Evolutionary conservation across 2,888 invertebrate species (phyloP).

Genomic region (Cosmorhoe ocellata): DNA sequence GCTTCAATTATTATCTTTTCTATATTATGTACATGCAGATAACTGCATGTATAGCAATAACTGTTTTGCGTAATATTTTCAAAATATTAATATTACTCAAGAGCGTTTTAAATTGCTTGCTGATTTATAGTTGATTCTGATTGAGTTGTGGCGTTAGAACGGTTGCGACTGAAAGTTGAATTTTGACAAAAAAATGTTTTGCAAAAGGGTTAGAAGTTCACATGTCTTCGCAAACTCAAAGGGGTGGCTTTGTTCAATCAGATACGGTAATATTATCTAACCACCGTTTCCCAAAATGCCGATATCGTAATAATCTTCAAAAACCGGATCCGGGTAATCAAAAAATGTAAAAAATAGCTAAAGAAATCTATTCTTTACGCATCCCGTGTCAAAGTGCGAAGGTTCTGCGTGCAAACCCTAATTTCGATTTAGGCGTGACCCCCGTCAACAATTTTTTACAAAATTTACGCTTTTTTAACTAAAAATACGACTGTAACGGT

Average conservation of each 20-base stretch:
- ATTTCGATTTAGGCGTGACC: slow-evolving; percentile 79
- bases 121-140: too few relatives aligned
- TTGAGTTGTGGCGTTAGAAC: too few relatives aligned
- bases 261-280: slow-evolving; percentile 67
- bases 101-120: too few relatives aligned
- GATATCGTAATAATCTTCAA: slow-evolving; percentile 73
- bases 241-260: slow-evolving; percentile 61
- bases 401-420: slow-evolving; percentile 71
- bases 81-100: too few relatives aligned
- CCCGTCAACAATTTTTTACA: slow-evolving; percentile 75
- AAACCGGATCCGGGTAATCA: slow-evolving; percentile 71
- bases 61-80: too few relatives aligned
- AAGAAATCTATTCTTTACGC: slow-evolving; percentile 48
- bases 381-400: slow-evolving; percentile 79
- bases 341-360: slow-evolving; percentile 43
- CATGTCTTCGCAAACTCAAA: slow-evolving; percentile 63
- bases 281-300: slow-evolving; percentile 64
- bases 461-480: slow-evolving; percentile 71
- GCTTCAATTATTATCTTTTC: too few relatives aligned
- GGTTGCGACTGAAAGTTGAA: neutral
- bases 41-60: too few relatives aligned
- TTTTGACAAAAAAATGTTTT: neutral
- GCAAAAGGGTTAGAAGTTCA: slow-evolving; percentile 54
- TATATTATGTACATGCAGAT: too few relatives aligned
- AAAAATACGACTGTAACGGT: slow-evolving; percentile 67